Evolutionary conservation across 2,888 invertebrate species (phyloP).

Genomic region (Trichopria drosophilae): DNA sequence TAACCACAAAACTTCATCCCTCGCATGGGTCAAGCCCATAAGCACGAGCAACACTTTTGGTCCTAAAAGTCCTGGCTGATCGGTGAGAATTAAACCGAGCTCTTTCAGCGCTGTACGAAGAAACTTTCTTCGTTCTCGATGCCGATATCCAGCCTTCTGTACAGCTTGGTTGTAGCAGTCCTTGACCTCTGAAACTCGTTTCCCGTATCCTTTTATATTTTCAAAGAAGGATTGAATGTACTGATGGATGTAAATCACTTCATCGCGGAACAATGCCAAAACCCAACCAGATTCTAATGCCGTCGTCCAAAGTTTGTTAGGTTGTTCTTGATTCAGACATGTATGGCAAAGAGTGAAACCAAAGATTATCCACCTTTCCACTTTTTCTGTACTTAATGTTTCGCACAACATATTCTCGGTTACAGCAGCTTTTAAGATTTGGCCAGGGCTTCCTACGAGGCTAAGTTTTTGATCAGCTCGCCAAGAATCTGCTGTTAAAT

Average conservation of each 20-base stretch:
- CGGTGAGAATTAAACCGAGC: constrained; percentile 90
- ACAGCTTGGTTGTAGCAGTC: constrained; percentile 90
- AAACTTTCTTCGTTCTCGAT: constrained; percentile 95
- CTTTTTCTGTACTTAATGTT: constrained; percentile 89
- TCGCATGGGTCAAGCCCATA: constrained; percentile 91
- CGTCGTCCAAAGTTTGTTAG: constrained; percentile 87
- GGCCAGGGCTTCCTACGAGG: constrained; percentile 91
- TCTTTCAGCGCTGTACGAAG: constrained; percentile 94
- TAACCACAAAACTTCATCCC: constrained; percentile 98
- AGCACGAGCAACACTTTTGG: constrained; percentile 96
- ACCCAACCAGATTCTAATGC: constrained; percentile 95
- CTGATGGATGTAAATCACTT: constrained; percentile 93
- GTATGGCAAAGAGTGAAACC: constrained; percentile 91
- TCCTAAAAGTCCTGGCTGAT: constrained; percentile 96
- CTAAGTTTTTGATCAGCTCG: constrained; percentile 90
- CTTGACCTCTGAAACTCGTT: constrained; percentile 92
- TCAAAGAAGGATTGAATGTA: constrained; percentile 94
- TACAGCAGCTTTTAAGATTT: constrained; percentile 89
- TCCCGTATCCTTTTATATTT: constrained; percentile 89
- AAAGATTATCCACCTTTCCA: constrained; percentile 97
- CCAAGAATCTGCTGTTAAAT: constrained; percentile 93
- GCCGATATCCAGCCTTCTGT: constrained; percentile 87
- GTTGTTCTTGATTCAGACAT: constrained; percentile 77
- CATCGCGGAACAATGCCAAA: constrained; percentile 91
- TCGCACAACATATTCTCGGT: constrained; percentile 98